Evolutionary conservation across 2,888 invertebrate genomes (phyloP), one percentile per base, ranked within the genome.

Genomic region (Cephus rjabovi): DNA sequence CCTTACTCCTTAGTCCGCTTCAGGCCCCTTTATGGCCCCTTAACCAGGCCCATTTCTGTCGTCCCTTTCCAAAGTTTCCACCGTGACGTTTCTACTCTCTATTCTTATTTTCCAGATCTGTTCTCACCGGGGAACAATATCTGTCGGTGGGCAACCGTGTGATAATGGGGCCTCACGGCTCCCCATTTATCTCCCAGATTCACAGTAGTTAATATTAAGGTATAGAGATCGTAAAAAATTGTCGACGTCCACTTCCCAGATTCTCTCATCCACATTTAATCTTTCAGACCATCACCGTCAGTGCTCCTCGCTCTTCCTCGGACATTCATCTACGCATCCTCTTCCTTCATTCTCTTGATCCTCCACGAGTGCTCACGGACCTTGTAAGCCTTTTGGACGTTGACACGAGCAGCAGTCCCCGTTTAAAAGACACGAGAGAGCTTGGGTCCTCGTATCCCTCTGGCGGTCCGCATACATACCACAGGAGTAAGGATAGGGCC

Each of bases 1-100:
- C 87, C 87, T 89, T 86, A 23, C 30, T 12, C 40, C 70, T 40
- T 71, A 70, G 75, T 77, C 75, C 75, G 75, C 34, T 75, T 40
- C 71, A 35, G 77, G 70, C 75, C 74, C 35, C 35, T 77, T 35
- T 71, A 56, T 23, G 56, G 56, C 56, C 23, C 56, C 56, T 56
- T 56, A 56, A 56, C 56, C 56, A 15, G 56, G 56, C 56, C 23
- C 56, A 56, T 56, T 56, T 23, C 23, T 23, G 56, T 3, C 23
- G 9, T 56, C 23, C 56, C 56, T 56, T 56, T 56, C 56, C 56
- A 56, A 56, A 56, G 23, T 56, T 56, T 56, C 56, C 56, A 56
- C 2, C 23, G 56, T 56, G 56, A 56, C 56, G 56, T 23, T 56
- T 56, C 23, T 23, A 56, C 56, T 56, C 23, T 56, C 56, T 23